phyloP scores from a whole-genome alignment of 2,888 invertebrate genomes.

The Mimachlamys varia region DNA sequence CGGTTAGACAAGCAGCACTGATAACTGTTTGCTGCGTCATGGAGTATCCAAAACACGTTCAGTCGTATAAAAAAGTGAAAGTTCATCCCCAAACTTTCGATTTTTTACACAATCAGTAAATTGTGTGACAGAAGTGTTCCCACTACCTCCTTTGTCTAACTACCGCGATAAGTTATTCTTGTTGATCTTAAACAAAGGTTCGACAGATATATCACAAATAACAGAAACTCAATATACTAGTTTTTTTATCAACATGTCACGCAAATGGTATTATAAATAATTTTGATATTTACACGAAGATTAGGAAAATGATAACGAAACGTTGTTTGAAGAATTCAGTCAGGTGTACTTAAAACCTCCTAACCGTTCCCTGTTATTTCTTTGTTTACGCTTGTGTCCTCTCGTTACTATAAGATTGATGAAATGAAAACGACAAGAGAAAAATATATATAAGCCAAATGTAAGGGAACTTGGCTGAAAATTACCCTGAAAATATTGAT shows the following conservation, averaged over 20 bases:
- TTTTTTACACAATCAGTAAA: neutral
- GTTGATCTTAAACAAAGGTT: neutral
- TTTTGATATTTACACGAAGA: slow-evolving; percentile 1
- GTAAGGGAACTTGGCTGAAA: too few species aligned
- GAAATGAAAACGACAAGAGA: too few species aligned
- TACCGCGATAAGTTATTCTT: neutral
- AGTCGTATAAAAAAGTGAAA: slow-evolving; percentile 1
- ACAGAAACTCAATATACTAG: neutral
- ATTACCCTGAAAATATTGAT: too few species aligned
- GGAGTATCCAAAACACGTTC: neutral
- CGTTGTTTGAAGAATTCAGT: neutral
- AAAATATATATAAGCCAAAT: too few species aligned
- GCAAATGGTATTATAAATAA: slow-evolving; percentile 17
- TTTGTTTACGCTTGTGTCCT: neutral
- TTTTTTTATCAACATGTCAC: neutral
- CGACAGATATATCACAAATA: neutral
- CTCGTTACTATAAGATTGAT: too few species aligned
- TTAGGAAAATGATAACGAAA: neutral
- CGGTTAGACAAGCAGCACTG: neutral
- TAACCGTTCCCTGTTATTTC: neutral
- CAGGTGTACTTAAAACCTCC: neutral
- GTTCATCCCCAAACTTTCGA: neutral
- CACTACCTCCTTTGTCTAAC: neutral
- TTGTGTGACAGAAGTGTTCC: neutral
- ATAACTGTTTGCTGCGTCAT: neutral